A percentile compares a stretch with the other conserved stretches of the same genome.
Conservation (phyloP, 2,888 invertebrate genomes). For the Congeria kusceri region DNA sequence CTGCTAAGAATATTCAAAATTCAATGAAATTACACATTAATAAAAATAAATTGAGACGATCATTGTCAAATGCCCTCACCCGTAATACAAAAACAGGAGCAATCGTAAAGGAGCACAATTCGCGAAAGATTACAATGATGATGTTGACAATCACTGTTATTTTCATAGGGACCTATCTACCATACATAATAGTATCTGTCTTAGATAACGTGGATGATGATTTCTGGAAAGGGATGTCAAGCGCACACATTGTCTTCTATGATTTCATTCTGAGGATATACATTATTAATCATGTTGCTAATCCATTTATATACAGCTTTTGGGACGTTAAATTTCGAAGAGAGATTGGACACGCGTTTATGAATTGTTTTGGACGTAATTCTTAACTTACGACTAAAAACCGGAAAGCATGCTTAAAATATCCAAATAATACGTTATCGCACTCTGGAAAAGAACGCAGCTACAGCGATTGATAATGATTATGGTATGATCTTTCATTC, state of each 20-base stretch:
- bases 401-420: no score
- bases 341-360: conserved; percentile 1
- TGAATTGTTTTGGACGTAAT: conserved; percentile 3
- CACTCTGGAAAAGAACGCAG: no score
- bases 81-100: conserved; percentile 23
- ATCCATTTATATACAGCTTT: conserved; percentile 64
- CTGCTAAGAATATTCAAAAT: no score
- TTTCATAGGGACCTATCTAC: conserved; percentile 58
- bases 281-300: conserved; percentile 60
- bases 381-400: no score
- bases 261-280: conserved; percentile 57
- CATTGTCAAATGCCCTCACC: no score
- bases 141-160: conserved; percentile 63
- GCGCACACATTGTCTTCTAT: conserved; percentile 11
- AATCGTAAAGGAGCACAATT: conserved; percentile 48
- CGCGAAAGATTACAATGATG: conserved; percentile 65
- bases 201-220: conserved; percentile 28
- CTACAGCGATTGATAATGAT: no score
- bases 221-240: conserved; percentile 38
- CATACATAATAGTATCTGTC: conserved; percentile 54
- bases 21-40: no score
- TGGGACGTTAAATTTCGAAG: conserved; percentile 56
- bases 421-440: no score
- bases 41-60: no score
- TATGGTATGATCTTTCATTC: no score